Conservation (phyloP, 2,888 invertebrate genomes). For the Spisula solida region DNA sequence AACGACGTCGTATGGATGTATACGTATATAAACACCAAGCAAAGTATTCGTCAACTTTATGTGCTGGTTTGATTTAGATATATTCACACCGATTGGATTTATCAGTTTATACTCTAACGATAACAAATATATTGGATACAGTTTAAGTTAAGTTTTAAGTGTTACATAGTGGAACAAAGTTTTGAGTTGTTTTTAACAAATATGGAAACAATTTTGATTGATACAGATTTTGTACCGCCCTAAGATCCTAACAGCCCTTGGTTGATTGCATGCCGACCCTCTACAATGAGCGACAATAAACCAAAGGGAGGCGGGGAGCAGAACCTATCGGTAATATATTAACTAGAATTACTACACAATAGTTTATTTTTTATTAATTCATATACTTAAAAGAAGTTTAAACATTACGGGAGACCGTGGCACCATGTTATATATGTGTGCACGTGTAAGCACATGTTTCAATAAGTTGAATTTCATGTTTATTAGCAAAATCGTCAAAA, state of each 20-base stretch:
- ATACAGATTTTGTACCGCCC: conserved; percentile 32
- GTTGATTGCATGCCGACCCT: not conserved
- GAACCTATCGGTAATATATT: conserved; percentile 74
- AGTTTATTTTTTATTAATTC: no score
- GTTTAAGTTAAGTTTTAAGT: no score
- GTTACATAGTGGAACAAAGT: not conserved
- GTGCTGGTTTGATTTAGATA: not conserved
- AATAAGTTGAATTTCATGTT: no score
- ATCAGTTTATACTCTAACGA: not conserved
- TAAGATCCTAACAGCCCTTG: not conserved
- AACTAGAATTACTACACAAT: no score
- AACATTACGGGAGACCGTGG: no score
- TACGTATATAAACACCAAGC: not conserved
- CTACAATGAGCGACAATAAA: conserved; percentile 65
- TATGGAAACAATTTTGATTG: conserved; percentile 27
- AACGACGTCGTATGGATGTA: not conserved
- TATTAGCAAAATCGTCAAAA: no score
- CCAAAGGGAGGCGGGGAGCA: conserved; percentile 80
- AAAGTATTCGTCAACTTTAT: not conserved
- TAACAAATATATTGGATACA: not conserved
- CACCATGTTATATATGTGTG: no score
- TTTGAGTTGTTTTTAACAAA: not conserved
- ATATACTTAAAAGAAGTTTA: no score
- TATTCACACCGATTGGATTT: not conserved
- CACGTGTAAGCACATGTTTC: no score